Evolutionary conservation across 2,797 vertebrate genomes (phyloP).

Genomic region (Myotis vivesi): DNA sequence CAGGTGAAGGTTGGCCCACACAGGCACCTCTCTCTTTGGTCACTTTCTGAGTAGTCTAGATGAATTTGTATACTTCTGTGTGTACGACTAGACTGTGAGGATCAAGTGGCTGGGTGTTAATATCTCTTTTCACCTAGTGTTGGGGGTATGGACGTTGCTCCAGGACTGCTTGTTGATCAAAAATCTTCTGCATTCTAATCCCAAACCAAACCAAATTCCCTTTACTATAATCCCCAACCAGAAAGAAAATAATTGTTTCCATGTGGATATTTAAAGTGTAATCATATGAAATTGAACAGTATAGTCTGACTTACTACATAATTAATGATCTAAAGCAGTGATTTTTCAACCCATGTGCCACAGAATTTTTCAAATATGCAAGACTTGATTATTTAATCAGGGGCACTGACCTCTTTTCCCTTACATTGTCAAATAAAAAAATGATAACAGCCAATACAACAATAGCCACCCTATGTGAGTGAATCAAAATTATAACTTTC

Average conservation of each 20-base stretch:
- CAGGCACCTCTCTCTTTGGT: not conserved
- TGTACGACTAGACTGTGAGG: not conserved
- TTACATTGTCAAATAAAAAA: not conserved
- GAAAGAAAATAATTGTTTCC: not conserved
- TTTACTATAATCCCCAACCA: not conserved
- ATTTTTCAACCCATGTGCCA: not conserved
- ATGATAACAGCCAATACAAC: not conserved
- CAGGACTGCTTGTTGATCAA: not conserved
- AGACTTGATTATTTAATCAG: not conserved
- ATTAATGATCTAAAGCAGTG: not conserved
- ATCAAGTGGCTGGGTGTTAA: not conserved
- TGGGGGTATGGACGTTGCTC: no score
- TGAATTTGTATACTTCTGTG: not conserved
- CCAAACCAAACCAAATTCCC: not conserved
- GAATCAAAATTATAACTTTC: not conserved
- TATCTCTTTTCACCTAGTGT: not conserved
- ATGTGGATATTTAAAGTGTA: constrained; percentile 13
- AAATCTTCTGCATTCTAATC: constrained; percentile 27
- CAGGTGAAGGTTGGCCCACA: not conserved
- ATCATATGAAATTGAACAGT: not conserved
- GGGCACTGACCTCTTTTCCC: not conserved
- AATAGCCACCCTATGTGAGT: not conserved
- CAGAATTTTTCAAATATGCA: not conserved
- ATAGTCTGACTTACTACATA: not conserved
- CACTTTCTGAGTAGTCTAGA: not conserved